A percentile compares a stretch with the other conserved stretches of the same genome.
Conservation (phyloP, 2,888 invertebrate species). For the Xanthorhoe designata region DNA sequence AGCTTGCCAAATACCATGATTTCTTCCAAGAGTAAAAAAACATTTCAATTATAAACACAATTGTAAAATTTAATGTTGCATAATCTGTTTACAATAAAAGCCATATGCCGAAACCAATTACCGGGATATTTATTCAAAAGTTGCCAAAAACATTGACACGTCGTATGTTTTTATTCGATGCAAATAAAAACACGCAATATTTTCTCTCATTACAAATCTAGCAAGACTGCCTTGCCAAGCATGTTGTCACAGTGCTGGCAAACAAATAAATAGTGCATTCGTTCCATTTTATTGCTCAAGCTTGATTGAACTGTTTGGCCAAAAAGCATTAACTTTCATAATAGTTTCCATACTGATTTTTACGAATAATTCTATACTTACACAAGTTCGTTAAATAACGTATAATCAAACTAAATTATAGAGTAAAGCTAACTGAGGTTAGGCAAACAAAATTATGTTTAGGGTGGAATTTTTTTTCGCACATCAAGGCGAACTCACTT, state of each 20-base stretch:
- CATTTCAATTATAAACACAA: not conserved
- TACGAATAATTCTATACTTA: not conserved
- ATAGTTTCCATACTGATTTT: not conserved
- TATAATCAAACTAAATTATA: no score
- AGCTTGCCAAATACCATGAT: no score
- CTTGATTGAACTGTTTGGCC: conserved; percentile 15
- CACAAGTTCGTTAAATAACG: no score
- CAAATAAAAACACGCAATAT: conserved; percentile 29
- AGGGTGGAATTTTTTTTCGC: no score
- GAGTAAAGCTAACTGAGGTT: no score
- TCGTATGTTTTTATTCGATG: conserved; percentile 10
- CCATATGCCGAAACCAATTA: not conserved
- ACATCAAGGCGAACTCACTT: no score
- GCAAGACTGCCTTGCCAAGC: conserved; percentile 43
- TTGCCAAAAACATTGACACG: conserved; percentile 4
- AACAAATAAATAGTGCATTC: conserved; percentile 26
- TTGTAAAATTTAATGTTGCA: not conserved
- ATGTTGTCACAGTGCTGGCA: conserved; percentile 26
- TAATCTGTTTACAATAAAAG: not conserved
- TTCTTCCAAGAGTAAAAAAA: not conserved
- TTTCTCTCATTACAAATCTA: conserved; percentile 48
- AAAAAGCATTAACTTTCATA: conserved; percentile 12
- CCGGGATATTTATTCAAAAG: not conserved
- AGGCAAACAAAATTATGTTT: no score
- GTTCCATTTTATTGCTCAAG: conserved; percentile 14